Conservation (phyloP, 2,113 vertebrate genomes). For the Catharus bicknelli region DNA sequence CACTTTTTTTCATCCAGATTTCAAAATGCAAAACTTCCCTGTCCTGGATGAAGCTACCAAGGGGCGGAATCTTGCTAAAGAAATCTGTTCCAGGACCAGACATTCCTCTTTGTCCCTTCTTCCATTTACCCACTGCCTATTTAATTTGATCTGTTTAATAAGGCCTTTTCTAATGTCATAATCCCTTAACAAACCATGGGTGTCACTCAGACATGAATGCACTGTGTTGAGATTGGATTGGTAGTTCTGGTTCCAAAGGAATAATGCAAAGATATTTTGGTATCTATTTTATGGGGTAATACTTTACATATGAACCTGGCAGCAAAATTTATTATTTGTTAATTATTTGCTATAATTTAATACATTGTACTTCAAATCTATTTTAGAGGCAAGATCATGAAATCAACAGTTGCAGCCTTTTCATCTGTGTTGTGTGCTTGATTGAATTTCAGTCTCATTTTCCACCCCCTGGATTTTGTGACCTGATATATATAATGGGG, state of each 20-base stretch:
- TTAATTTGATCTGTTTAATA: neutral
- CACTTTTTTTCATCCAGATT: neutral
- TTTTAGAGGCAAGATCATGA: neutral
- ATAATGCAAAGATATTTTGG: neutral
- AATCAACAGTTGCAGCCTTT: neutral
- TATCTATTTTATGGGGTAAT: neutral
- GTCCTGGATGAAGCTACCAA: neutral
- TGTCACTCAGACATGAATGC: neutral
- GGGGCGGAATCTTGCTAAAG: neutral
- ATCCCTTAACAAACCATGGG: neutral
- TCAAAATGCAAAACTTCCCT: accelerated
- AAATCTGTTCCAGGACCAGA: neutral
- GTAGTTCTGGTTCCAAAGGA: neutral
- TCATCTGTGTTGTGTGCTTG: neutral
- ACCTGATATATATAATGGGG: neutral
- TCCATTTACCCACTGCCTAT: neutral
- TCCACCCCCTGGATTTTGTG: neutral
- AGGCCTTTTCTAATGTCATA: neutral
- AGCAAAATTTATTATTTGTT: neutral
- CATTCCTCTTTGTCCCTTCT: accelerated
- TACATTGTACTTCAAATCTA: neutral
- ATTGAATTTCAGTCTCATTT: neutral
- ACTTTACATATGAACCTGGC: neutral
- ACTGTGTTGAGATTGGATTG: neutral
- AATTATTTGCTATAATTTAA: neutral